phyloP scores from a whole-genome alignment of 2,888 invertebrate genomes.

The Cenopis cana region DNA sequence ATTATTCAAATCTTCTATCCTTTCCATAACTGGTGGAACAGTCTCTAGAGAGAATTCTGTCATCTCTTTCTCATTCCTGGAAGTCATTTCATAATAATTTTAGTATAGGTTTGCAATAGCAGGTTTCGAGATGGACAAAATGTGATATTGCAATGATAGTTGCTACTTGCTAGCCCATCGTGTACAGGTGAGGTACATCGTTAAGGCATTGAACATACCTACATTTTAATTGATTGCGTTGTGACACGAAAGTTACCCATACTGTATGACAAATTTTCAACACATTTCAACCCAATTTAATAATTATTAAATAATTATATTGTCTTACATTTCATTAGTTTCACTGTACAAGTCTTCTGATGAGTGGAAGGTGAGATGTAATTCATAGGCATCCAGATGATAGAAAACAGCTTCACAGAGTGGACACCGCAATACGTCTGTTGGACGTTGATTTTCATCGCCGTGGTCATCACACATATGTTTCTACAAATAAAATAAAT shows the following conservation, averaged over 20 bases:
- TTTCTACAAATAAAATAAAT: slow-evolving; percentile 68
- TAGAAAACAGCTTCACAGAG: slow-evolving; percentile 88
- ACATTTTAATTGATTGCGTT: no score
- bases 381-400: slow-evolving; percentile 87
- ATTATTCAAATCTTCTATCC: slow-evolving; percentile 61
- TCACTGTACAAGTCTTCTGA: slow-evolving; percentile 86
- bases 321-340: slow-evolving; percentile 78
- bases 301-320: background rate
- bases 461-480: slow-evolving; percentile 82
- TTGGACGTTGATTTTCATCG: slow-evolving; percentile 82
- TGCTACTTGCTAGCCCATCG: no score
- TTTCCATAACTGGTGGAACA: slow-evolving; percentile 75
- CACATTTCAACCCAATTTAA: no score
- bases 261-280: no score
- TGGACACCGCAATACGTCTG: slow-evolving; percentile 86
- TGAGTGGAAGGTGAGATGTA: slow-evolving; percentile 86
- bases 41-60: slow-evolving; percentile 76
- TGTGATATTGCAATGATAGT: no score
- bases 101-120: background rate
- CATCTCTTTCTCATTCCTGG: slow-evolving; percentile 61
- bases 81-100: slow-evolving; percentile 44
- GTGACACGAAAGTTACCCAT: no score
- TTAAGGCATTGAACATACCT: no score
- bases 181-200: no score
- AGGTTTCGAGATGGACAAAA: no score